Base-by-base conservation (phyloP, 2,797 vertebrate species). In the Urocyon cinereoargenteus region DNA sequence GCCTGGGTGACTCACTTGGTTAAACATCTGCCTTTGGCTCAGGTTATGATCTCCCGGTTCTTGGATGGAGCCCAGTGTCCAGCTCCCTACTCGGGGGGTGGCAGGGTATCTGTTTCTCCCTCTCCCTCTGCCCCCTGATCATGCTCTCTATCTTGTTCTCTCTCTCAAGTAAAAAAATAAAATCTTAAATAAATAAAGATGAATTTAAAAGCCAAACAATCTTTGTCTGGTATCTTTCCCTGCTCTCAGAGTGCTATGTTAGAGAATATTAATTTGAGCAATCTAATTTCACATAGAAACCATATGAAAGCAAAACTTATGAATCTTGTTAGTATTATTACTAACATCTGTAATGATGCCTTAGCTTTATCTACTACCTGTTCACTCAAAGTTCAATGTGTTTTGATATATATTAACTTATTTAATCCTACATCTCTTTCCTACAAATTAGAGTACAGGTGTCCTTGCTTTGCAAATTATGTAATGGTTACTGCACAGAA, bases 391-490 rank as follows among this genome's bases (percentile, higher is more conserved):
- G 86, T 68, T 92, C 73, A 86, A 13, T 68, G n/a, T 92, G 14
- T 57, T 94, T 94, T 90, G 55, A 92, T 11, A 86, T 61, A 73
- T 26, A 49, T 34, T 40, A 92, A 85, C 2, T 91, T 55, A 94
- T 77, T 88, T 90, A 95, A 79, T 86, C 40, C 81, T 28, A 18
- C 24, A 72, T 84, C 72, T 72, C 36, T 92, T 51, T 82, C 81
- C 51, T 73, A 84, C 64, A 90, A 87, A 59, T 19, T 87, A 24
- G 26, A 68, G 24, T 51, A 16, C 21, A 64, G 10, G 21, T 28
- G 40, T 91, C 57, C 57, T 95, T 96, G 86, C 92, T 90, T 86
- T 97, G 59, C 24, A 87, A 40, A 86, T 96, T 84, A 91, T 6
- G 3, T 77, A 91, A 84, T 0, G 1, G 82, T 22, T 22, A 66